Conservation (phyloP, 2,888 invertebrate species). For the Eudasyphora cyanicolor region DNA sequence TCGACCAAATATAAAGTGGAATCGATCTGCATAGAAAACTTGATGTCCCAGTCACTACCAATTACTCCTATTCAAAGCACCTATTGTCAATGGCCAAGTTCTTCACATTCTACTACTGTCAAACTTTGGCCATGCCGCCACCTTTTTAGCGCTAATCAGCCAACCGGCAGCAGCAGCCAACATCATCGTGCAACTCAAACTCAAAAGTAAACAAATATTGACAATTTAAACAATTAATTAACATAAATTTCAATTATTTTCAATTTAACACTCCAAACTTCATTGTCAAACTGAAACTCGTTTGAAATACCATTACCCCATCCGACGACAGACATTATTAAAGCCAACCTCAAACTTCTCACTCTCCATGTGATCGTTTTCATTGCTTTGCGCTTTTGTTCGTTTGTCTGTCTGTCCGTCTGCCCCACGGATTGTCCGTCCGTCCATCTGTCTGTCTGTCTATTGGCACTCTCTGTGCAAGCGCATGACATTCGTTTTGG, state of each 20-base stretch:
- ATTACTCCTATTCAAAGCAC: too few relatives aligned
- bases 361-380: slow-evolving; percentile 29
- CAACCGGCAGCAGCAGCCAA: too few relatives aligned
- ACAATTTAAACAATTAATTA: slow-evolving; percentile 54
- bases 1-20: too few relatives aligned
- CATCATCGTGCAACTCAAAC: not conserved
- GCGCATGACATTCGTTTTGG: slow-evolving; percentile 23
- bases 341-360: slow-evolving; percentile 33
- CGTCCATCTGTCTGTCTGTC: not conserved
- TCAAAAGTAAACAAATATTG: slow-evolving; percentile 33
- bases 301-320: slow-evolving; percentile 59
- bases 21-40: too few relatives aligned
- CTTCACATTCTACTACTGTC: not conserved
- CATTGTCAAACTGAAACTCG: slow-evolving; percentile 60
- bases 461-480: slow-evolving; percentile 6
- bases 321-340: slow-evolving; percentile 21
- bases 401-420: slow-evolving; percentile 26
- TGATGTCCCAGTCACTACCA: too few relatives aligned
- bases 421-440: not conserved
- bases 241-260: slow-evolving; percentile 63
- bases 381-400: slow-evolving; percentile 14
- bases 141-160: not conserved
- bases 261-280: slow-evolving; percentile 62
- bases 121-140: not conserved
- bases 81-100: not conserved